phyloP scores from a whole-genome alignment of 2,797 vertebrate species.

The Chelmon rostratus region DNA sequence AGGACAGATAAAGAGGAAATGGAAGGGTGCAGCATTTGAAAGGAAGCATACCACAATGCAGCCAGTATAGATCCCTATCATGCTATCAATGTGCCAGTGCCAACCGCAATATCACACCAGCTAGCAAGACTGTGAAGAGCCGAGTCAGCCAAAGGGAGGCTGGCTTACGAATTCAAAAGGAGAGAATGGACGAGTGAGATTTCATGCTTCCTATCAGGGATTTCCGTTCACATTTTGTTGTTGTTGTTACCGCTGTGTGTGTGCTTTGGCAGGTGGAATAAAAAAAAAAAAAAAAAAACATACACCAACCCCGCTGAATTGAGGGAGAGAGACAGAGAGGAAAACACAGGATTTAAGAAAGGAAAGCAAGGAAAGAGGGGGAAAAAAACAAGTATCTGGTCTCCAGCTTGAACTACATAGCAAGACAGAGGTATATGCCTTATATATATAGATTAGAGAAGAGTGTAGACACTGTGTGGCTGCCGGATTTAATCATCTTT shows the following conservation, averaged over 20 bases:
- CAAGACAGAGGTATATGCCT: background rate
- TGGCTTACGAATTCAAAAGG: constrained; percentile 40
- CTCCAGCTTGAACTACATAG: background rate
- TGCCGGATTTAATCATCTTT: constrained; percentile 56
- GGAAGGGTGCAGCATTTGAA: constrained; percentile 42
- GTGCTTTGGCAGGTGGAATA: constrained; percentile 25
- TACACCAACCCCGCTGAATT: background rate
- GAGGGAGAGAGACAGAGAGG: background rate
- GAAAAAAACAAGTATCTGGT: background rate
- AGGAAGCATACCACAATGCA: constrained; percentile 39
- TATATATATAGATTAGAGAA: constrained; percentile 15
- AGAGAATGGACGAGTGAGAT: constrained; percentile 37
- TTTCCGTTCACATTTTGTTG: constrained; percentile 40
- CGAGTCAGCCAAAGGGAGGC: constrained; percentile 21
- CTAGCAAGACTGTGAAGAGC: constrained; percentile 26
- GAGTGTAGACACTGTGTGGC: constrained; percentile 20
- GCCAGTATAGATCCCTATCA: constrained; percentile 60
- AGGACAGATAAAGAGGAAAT: constrained; percentile 55
- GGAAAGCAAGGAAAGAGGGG: background rate
- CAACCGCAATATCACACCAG: constrained; percentile 47
- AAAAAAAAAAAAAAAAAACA: constrained; percentile 14
- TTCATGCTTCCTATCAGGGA: constrained; percentile 44
- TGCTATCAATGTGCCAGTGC: constrained; percentile 44
- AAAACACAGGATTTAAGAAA: constrained; percentile 29
- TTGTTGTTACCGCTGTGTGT: constrained; percentile 12